Evolutionary conservation across 2,797 vertebrate genomes (phyloP).

Genomic region (Melanotaenia nigrans): DNA sequence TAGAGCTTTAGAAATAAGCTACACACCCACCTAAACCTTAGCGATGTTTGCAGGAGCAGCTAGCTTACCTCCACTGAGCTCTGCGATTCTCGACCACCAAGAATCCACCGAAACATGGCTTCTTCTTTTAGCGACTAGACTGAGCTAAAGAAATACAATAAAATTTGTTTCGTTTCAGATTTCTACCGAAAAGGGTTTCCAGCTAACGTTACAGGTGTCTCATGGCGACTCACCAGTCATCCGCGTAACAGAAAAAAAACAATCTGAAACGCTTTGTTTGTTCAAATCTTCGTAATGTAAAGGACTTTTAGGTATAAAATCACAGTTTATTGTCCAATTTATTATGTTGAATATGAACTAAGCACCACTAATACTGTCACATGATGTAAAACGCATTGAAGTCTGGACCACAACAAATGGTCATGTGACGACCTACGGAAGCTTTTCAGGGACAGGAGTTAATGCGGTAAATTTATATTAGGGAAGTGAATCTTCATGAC

Average conservation of each 20-base stretch:
- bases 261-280: not conserved
- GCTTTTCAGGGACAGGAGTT: constrained; percentile 46
- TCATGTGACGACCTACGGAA: constrained; percentile 81
- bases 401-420: constrained; percentile 50
- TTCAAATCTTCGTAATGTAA: not conserved
- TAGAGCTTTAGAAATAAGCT: not conserved
- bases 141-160: not conserved
- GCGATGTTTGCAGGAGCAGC: not conserved
- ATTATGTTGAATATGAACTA: not conserved
- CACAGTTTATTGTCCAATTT: no score
- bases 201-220: constrained; percentile 3
- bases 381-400: not conserved
- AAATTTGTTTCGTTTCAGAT: not conserved
- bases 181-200: not conserved
- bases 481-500: not conserved
- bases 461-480: not conserved
- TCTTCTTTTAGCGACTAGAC: not conserved
- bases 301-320: rapidly evolving
- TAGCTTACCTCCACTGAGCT: constrained; percentile 85
- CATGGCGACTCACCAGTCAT: not conserved
- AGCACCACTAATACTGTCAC: rapidly evolving
- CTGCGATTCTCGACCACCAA: constrained; percentile 90
- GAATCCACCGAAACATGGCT: constrained; percentile 93
- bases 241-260: not conserved
- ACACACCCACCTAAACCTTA: not conserved